phyloP scores from a whole-genome alignment of 2,888 invertebrate genomes.

The Hecatera dysodea region DNA sequence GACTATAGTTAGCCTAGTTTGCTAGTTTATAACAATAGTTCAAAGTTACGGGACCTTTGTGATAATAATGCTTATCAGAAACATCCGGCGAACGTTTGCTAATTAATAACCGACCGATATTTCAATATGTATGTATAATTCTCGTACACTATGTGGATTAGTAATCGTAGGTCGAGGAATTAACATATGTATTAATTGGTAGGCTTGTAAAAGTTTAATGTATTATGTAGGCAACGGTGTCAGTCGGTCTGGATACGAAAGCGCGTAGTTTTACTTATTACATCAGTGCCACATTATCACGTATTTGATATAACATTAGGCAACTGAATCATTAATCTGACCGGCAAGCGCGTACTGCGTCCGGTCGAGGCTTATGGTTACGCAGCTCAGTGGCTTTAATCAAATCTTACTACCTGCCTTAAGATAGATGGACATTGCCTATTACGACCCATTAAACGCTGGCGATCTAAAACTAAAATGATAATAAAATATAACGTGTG shows the following conservation, averaged over 20 bases:
- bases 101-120: conserved; percentile 38
- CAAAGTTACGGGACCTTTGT: conserved; percentile 49
- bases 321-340: conserved; percentile 59
- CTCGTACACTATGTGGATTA: conserved; percentile 16
- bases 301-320: conserved; percentile 56
- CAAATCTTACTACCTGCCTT: conserved; percentile 48
- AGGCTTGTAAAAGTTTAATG: conserved; percentile 33
- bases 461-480: background rate
- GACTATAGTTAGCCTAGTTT: conserved; percentile 43
- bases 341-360: conserved; percentile 62
- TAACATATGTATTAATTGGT: conserved; percentile 17
- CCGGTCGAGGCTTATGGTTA: conserved; percentile 63
- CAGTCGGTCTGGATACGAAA: conserved; percentile 62
- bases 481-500: conserved; percentile 25
- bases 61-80: conserved; percentile 41
- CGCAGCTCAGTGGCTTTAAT: conserved; percentile 35
- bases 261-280: conserved; percentile 53
- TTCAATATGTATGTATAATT: conserved; percentile 29
- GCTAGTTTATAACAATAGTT: conserved; percentile 52
- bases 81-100: conserved; percentile 51
- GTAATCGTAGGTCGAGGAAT: conserved; percentile 12
- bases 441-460: conserved; percentile 1
- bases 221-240: conserved; percentile 51
- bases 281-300: conserved; percentile 47
- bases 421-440: conserved; percentile 4